These are phyloP conservation scores for Percopsis transmontana DNA, from an alignment of 2,113 vertebrate species.

Conservation along the genomic window DNA sequence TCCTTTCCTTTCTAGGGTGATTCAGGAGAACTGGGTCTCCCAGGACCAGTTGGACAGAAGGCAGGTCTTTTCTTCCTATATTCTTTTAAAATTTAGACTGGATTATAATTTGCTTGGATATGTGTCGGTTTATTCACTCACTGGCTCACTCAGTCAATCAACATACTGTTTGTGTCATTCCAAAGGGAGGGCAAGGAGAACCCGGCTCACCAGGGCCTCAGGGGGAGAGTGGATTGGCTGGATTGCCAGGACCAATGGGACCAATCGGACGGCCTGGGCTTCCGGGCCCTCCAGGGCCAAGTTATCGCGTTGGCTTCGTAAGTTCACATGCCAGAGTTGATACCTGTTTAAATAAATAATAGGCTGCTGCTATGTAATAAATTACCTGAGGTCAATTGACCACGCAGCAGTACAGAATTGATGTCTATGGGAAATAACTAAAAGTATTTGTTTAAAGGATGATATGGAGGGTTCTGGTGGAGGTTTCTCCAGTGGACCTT, in stretches of 20 bases:
- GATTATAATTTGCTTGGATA: too few species aligned
- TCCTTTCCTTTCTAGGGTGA: constrained; percentile 78
- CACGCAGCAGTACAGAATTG: too few species aligned
- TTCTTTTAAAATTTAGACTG: not conserved
- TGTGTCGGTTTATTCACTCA: not conserved
- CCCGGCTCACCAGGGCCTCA: constrained; percentile 73
- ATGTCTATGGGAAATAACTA: too few species aligned
- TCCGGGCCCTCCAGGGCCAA: constrained; percentile 81
- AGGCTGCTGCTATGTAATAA: too few species aligned
- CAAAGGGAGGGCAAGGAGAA: constrained; percentile 84
- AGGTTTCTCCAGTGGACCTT: constrained; percentile 49
- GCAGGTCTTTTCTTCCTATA: constrained; percentile 58
- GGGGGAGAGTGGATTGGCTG: constrained; percentile 83
- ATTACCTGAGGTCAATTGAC: too few species aligned
- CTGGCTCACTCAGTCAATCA: not conserved
- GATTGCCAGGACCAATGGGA: constrained; percentile 88
- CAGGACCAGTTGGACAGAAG: constrained; percentile 87
- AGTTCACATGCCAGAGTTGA: constrained; percentile 64
- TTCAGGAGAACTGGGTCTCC: constrained; percentile 82
- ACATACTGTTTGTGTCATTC: not conserved
- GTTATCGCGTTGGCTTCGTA: constrained; percentile 86
- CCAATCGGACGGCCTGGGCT: constrained; percentile 85
- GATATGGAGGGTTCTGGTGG: constrained; percentile 91
- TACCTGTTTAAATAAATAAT: not conserved
- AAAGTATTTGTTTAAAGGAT: constrained; percentile 72